phyloP scores from a whole-genome alignment of 2,113 vertebrate genomes.

The Melanerpes aurifrons region DNA sequence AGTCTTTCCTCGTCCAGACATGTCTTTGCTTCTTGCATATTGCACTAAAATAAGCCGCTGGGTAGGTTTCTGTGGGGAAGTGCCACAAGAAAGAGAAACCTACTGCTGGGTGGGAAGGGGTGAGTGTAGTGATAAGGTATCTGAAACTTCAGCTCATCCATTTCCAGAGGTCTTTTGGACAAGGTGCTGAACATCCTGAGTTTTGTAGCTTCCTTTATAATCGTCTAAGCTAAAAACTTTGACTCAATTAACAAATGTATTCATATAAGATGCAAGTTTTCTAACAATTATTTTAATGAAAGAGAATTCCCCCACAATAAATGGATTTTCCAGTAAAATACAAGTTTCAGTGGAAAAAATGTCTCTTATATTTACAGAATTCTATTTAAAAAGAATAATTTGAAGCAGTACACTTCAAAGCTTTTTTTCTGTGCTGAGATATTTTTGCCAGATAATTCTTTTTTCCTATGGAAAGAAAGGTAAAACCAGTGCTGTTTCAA shows the following conservation, averaged over 20 bases:
- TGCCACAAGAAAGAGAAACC: neutral
- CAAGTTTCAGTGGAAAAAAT: neutral
- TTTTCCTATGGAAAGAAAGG: neutral
- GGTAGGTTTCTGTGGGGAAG: neutral
- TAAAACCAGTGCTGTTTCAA: neutral
- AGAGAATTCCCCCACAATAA: neutral
- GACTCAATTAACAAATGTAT: neutral
- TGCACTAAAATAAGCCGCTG: neutral
- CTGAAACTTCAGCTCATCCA: neutral
- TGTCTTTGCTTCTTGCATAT: neutral
- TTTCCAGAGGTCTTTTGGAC: neutral
- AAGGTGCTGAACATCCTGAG: neutral
- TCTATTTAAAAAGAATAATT: neutral
- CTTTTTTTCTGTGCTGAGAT: neutral
- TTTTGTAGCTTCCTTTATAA: neutral
- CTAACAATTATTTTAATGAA: neutral
- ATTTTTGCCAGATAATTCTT: neutral
- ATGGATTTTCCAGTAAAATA: neutral
- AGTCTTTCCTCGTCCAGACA: neutral
- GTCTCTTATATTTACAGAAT: neutral
- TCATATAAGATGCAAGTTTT: neutral
- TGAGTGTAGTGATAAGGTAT: rapidly evolving
- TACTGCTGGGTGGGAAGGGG: neutral
- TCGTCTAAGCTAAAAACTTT: neutral
- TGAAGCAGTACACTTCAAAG: neutral